phyloP scores from a whole-genome alignment of 2,888 invertebrate genomes.

The Aproaerema taeniolella region DNA sequence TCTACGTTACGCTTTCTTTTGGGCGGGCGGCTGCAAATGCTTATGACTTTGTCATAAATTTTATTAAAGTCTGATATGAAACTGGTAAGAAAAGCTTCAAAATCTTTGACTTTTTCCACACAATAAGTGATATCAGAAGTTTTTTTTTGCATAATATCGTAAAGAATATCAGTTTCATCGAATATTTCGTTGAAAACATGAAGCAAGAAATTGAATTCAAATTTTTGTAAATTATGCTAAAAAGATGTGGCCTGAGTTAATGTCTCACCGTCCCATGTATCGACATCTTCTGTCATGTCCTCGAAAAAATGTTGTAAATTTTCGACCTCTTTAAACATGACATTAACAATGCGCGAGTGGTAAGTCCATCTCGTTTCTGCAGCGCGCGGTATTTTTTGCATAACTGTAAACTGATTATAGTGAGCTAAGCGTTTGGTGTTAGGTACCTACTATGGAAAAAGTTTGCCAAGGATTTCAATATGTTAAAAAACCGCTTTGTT shows the following conservation, averaged over 20 bases:
- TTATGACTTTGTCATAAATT: neutral
- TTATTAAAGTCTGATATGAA: neutral
- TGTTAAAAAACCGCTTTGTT: conserved; percentile 24
- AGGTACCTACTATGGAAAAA: neutral
- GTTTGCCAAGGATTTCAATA: neutral
- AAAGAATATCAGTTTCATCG: neutral
- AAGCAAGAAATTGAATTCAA: conserved; percentile 2
- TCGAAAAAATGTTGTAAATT: neutral
- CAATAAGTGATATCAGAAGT: neutral
- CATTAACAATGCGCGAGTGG: conserved; percentile 4
- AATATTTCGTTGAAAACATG: too few relatives aligned
- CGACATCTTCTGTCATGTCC: neutral
- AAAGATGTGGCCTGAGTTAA: neutral
- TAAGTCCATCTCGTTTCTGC: conserved; percentile 6
- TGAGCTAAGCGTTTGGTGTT: conserved; percentile 2
- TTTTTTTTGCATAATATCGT: conserved; percentile 2
- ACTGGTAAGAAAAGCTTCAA: neutral
- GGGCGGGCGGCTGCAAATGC: neutral
- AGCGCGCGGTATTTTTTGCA: conserved; percentile 9
- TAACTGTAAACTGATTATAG: conserved; percentile 8
- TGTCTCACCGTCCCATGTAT: conserved; percentile 1
- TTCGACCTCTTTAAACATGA: neutral
- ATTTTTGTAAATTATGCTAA: neutral
- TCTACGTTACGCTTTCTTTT: neutral
- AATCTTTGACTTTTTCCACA: neutral